Percentiles rank a stretch among this genome's conserved stretches.
phyloP scores from a whole-genome alignment of 1,140 invertebrate species.

The fruit fly (Drosophila melanogaster) region DNA sequence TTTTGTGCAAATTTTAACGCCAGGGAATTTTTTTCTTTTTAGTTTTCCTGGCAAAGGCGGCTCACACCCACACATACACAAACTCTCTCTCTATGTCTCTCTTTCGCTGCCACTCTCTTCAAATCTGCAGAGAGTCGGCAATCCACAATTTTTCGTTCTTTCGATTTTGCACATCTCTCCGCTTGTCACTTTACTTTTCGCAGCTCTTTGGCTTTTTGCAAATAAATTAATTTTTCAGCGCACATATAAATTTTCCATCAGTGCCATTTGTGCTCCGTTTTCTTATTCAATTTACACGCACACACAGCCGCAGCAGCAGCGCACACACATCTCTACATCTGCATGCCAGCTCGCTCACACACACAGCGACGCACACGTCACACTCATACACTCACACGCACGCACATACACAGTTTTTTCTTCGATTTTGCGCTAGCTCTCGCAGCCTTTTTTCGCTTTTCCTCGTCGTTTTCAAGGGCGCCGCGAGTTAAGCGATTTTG shows the following conservation, averaged over 20 bases:
- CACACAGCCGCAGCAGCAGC: constrained; percentile 43
- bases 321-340: constrained; percentile 24
- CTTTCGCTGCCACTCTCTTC: constrained; percentile 7
- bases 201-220: constrained; percentile 43
- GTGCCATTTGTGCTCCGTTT: constrained; percentile 71
- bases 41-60: constrained; percentile 41
- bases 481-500: constrained; percentile 10
- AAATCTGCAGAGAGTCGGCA: constrained; percentile 39
- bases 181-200: constrained; percentile 56
- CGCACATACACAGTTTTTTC: constrained; percentile 70
- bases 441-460: constrained; percentile 37
- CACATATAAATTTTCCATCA: constrained; percentile 71
- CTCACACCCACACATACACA: constrained; percentile 31
- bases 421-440: constrained; percentile 60
- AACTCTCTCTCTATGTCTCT: constrained; percentile 6
- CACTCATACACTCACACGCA: constrained; percentile 66
- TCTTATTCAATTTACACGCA: constrained; percentile 79
- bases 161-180: constrained; percentile 19
- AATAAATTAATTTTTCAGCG: constrained; percentile 69
- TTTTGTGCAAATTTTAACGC: constrained; percentile 33
- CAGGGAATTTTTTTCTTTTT: constrained; percentile 29
- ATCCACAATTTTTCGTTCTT: constrained; percentile 27
- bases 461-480: constrained; percentile 18
- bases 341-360: constrained; percentile 51
- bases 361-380: constrained; percentile 53